A percentile compares a stretch with the other conserved stretches of the same genome.
These are phyloP conservation scores for Micrastur ruficollis DNA, from an alignment of 2,797 vertebrate genomes.

Conservation along the genomic window DNA sequence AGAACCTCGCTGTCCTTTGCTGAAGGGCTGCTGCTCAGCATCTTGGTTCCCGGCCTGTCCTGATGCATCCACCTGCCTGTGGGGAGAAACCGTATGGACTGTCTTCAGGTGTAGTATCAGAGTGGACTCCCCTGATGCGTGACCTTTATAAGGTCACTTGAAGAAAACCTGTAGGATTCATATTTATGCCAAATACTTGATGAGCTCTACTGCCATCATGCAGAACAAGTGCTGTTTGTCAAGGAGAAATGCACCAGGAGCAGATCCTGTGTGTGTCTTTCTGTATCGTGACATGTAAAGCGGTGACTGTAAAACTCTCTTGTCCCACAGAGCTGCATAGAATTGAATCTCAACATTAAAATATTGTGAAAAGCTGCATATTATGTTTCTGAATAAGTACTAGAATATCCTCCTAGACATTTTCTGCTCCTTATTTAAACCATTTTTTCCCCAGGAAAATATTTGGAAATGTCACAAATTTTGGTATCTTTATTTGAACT, in stretches of 20 bases:
- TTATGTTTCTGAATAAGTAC: neutral
- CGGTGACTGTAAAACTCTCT: neutral
- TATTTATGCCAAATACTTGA: neutral
- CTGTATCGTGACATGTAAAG: neutral
- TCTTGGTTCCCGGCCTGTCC: fast-evolving
- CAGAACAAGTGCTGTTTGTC: neutral
- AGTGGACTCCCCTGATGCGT: fast-evolving
- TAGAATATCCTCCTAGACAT: neutral
- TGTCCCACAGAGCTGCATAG: neutral
- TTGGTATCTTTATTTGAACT: neutral
- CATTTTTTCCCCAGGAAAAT: neutral
- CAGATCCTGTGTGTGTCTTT: neutral
- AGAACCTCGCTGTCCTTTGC: neutral
- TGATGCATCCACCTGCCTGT: too few relatives aligned
- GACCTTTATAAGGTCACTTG: neutral
- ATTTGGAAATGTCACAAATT: neutral
- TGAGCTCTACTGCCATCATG: neutral
- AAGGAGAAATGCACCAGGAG: neutral
- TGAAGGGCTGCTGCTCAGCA: neutral
- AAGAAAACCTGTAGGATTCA: neutral
- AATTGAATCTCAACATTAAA: neutral
- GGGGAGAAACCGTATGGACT: neutral
- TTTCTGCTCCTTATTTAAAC: neutral
- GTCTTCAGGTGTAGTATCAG: too few relatives aligned
- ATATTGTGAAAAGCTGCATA: neutral